Conservation (phyloP, 2,797 vertebrate genomes). For the Lagothrix lagotricha region DNA sequence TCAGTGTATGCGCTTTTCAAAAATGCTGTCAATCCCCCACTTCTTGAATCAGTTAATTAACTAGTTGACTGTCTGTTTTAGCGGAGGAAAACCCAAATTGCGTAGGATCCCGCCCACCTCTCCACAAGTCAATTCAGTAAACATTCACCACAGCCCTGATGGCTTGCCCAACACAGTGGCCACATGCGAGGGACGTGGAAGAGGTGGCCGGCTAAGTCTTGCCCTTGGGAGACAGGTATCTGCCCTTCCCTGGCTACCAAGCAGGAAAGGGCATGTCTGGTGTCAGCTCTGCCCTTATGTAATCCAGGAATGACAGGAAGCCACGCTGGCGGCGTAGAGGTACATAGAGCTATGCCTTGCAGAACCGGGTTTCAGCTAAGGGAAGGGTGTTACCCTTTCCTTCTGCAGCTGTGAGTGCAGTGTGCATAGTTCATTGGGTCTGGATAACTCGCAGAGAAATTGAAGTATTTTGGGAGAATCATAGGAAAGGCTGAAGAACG, state of each 20-base stretch:
- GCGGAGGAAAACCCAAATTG: constrained; percentile 51
- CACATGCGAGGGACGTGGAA: neutral
- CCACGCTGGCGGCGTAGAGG: neutral
- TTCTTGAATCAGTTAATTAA: constrained; percentile 70
- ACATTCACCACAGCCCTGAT: neutral
- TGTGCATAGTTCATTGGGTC: neutral
- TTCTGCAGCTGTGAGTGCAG: neutral
- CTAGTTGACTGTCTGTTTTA: constrained; percentile 44
- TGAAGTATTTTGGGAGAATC: neutral
- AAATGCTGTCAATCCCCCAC: constrained; percentile 60
- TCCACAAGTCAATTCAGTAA: neutral
- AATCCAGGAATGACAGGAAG: neutral
- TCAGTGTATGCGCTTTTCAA: constrained; percentile 59
- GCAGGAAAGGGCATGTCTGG: neutral
- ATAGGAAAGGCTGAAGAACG: neutral
- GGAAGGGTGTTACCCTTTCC: no score
- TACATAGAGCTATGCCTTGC: neutral
- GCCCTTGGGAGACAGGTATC: neutral
- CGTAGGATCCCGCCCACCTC: constrained; percentile 5
- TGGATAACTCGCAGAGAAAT: neutral
- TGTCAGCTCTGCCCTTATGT: neutral
- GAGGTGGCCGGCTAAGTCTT: neutral
- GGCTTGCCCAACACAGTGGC: neutral
- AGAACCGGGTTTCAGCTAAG: neutral
- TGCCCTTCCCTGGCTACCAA: neutral